Evolutionary conservation across 2,888 invertebrate species (phyloP), one percentile per base, ranked within the genome.

Genomic region (Drosophila monieri): DNA sequence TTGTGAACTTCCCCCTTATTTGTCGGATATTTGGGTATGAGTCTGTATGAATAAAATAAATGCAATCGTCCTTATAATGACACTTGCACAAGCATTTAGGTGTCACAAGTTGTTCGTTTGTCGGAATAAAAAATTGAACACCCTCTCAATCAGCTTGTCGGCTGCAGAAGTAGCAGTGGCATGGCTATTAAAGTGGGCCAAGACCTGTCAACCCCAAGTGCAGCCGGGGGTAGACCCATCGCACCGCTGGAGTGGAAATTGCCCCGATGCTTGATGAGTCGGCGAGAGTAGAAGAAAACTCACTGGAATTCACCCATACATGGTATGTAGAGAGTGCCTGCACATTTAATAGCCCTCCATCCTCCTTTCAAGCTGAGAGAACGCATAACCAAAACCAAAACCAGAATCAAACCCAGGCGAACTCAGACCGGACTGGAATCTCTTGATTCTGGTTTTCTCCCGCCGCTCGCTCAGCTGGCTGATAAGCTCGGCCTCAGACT

Each of bases 121-220:
- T 53, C 56, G 41, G 49, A 64, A 54, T 49, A 66, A 55, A 60
- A 67, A 75, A 70, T 54, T 60, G 72, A 56, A 78, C 54, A 61
- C 71, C 73, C 75, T 71, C 69, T 76, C 73, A 78, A 81, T 68
- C 68, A 69, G 74, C 52, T 79, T 79, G 85, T 76, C 77, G 67
- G 69, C 48, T 83, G 65, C 70, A 73, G 83, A 72, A 59, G 49
- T 59, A 9, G 53, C 80, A 70, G 56, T 53, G 59, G 59, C 53
- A 39, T 60, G 70, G 80, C 66, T 77, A 81, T 85, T 79, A 85
- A 83, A 83, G 77, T 75, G 74, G 69, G 37, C 80, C 79, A 85
- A 78, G 79, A 81, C 77, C 79, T 76, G 77, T 76, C 83, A 79
- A 57, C 66, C 47, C 79, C 74, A 73, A 85, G 83, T 74, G 30